Evolutionary conservation across 2,113 vertebrate species (phyloP).

Genomic region (Labrus mixtus): DNA sequence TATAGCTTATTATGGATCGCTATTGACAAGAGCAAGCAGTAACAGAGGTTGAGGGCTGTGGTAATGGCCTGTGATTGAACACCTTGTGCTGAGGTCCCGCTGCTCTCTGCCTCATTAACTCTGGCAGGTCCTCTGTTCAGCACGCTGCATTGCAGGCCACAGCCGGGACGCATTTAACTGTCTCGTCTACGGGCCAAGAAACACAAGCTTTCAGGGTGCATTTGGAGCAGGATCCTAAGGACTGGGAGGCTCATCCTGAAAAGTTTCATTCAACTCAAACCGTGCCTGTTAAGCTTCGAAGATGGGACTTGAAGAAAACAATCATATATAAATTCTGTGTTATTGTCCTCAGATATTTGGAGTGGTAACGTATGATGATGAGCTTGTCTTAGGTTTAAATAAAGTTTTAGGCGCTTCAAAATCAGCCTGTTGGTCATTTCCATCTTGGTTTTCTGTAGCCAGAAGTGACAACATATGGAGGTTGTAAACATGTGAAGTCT

Average conservation of each 20-base stretch:
- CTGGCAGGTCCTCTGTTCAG: conserved; percentile 72
- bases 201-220: neutral
- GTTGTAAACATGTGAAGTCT: too few relatives aligned
- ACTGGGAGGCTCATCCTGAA: neutral
- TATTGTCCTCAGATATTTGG: neutral
- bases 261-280: too few relatives aligned
- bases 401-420: too few relatives aligned
- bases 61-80: conserved; percentile 82
- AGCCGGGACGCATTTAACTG: conserved; percentile 59
- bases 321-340: neutral
- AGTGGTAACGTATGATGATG: neutral
- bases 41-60: conserved; percentile 66
- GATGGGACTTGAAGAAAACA: neutral
- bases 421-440: too few relatives aligned
- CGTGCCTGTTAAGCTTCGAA: neutral
- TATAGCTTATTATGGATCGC: conserved; percentile 66
- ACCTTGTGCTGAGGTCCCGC: conserved; percentile 73
- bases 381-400: neutral
- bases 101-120: conserved; percentile 80
- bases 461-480: too few relatives aligned
- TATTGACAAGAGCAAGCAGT: conserved; percentile 73
- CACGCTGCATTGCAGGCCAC: conserved; percentile 67
- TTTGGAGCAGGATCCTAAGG: neutral
- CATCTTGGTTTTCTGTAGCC: too few relatives aligned
- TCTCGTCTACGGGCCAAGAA: conserved; percentile 30